Conservation (phyloP, 2,888 invertebrate species). For the Resseliella maxima region DNA sequence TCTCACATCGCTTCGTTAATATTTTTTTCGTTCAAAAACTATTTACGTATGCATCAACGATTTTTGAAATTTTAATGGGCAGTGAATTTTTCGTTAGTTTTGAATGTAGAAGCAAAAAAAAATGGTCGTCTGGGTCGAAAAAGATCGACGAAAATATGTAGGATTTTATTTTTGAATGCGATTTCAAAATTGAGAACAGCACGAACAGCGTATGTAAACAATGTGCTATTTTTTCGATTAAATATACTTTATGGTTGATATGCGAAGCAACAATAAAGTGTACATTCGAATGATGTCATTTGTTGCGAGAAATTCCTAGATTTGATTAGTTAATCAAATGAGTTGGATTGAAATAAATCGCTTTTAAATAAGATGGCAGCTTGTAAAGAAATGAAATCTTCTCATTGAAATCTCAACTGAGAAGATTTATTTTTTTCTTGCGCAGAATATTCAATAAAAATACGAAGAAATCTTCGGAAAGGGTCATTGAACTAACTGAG, state of each 20-base stretch:
- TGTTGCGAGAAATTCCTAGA: not conserved
- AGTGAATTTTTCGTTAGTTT: not conserved
- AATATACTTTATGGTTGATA: not conserved
- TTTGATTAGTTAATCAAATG: not conserved
- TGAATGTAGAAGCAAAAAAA: not conserved
- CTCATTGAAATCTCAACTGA: not conserved
- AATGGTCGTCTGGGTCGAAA: not conserved
- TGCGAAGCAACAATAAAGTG: not conserved
- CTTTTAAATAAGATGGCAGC: not conserved
- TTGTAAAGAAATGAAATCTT: not conserved
- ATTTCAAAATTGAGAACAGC: not conserved
- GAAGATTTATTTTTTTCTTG: not conserved
- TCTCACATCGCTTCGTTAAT: not conserved
- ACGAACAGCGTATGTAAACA: not conserved
- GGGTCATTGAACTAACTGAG: constrained; percentile 24
- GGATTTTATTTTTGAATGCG: not conserved
- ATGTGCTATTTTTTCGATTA: not conserved
- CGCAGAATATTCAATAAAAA: not conserved
- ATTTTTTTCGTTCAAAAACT: not conserved
- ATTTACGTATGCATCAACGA: constrained; percentile 19
- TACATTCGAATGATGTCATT: constrained; percentile 4
- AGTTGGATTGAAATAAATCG: constrained; percentile 17
- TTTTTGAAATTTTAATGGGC: not conserved
- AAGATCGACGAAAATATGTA: not conserved
- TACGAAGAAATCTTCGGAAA: not conserved